These are phyloP conservation scores for Nebria brevicollis DNA, from an alignment of 2,888 invertebrate species.

Conservation along the genomic window DNA sequence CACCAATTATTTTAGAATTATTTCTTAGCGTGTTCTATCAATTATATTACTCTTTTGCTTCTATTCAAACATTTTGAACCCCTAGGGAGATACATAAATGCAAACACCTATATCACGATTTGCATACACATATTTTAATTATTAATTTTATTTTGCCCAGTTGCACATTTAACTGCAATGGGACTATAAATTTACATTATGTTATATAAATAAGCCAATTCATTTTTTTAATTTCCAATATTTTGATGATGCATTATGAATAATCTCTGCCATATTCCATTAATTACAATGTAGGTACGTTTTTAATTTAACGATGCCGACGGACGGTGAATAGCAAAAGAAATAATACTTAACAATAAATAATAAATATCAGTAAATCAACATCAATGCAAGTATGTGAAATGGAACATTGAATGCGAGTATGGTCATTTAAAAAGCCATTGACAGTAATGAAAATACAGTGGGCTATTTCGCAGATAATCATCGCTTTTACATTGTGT, in stretches of 20 bases:
- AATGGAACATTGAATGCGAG: neutral
- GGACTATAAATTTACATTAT: too few relatives aligned
- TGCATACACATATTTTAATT: neutral
- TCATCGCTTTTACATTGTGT: constrained; percentile 1
- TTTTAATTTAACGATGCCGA: neutral
- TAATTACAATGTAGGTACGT: neutral
- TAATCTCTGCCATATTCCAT: neutral
- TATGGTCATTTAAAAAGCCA: neutral
- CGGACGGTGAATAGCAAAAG: neutral
- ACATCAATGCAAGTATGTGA: neutral
- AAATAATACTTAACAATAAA: neutral
- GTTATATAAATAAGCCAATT: too few relatives aligned
- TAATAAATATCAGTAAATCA: constrained; percentile 1
- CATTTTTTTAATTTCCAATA: too few relatives aligned
- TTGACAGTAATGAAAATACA: constrained; percentile 12
- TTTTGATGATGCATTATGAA: too few relatives aligned
- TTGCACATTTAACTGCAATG: too few relatives aligned
- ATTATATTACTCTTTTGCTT: neutral
- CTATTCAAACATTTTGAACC: neutral
- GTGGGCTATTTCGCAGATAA: constrained; percentile 10
- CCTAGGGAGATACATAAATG: neutral
- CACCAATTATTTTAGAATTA: neutral
- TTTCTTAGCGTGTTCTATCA: neutral
- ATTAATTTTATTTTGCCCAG: too few relatives aligned
- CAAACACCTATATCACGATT: neutral